Base-by-base conservation (phyloP, 2,113 vertebrate species). In the western clawed frog (Xenopus tropicalis) region DNA sequence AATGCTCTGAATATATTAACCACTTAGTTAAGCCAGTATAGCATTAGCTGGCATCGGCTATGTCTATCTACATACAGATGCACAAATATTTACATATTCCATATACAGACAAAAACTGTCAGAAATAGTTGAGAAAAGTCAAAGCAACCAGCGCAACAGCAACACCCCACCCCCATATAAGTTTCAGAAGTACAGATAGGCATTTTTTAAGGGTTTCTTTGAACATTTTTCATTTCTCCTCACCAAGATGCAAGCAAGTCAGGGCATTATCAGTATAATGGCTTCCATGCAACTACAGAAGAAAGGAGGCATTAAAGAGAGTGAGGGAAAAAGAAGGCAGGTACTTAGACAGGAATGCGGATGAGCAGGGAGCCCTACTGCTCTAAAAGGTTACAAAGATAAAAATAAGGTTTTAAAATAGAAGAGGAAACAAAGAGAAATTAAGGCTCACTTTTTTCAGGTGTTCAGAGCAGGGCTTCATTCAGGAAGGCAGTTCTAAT, bases 291-390 rank as follows among this genome's bases (percentile, higher is more conserved):
- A 44, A 70, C 0, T 42, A 51, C 24, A 51, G 51, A 37, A 57
- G 12, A 78, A 81, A 72, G 66, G 74, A 74, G 57, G 71, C 74
- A 77, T n/a, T 17, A n/a, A 62, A 56, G 63, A 51, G 16, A 78
- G 78, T 79, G 79, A 37, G 16, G 29, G 19, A 68, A 62, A 51
- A 62, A 54, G 58, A 51, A 76, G 46, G 14, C 57, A 61, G 72
- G 80, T 79, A 80, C 72, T 81, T 74, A 80, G 64, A 11, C 79
- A 58, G 82, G 85, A 79, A 72, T 58, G 81, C 87, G 88, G 87
- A 84, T 84, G 82, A 77, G 85, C 83, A 83, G 86, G 83, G 85
- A 88, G 88, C 85, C 93, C 92, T 92, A 93, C 90, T 91, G 80
- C 88, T 51, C 80, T 80, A 86, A 88, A 89, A 37, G 29, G 29